These are phyloP conservation scores for Dioctria rufipes DNA, from an alignment of 2,888 invertebrate species.

Conservation along the genomic window DNA sequence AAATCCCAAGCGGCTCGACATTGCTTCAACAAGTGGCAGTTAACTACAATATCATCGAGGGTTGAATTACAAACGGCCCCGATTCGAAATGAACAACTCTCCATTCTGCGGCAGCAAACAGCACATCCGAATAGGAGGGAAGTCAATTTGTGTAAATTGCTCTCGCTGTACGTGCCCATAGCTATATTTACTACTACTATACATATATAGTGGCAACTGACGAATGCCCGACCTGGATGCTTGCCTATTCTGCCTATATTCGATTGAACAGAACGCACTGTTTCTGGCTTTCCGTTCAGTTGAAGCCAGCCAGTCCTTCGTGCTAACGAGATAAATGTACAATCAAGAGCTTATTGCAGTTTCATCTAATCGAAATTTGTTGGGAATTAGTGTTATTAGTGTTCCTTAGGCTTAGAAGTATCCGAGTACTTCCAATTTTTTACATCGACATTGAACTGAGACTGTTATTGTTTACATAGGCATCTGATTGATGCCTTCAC, in stretches of 20 bases:
- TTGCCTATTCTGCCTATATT: conserved; percentile 24
- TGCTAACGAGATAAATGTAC: conserved; percentile 54
- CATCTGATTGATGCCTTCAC: too few relatives aligned
- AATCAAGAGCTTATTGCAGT: conserved; percentile 54
- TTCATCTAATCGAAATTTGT: conserved; percentile 34
- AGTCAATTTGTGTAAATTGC: conserved; percentile 58
- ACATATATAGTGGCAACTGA: not conserved
- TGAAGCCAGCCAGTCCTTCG: conserved; percentile 52
- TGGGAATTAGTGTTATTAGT: conserved; percentile 41
- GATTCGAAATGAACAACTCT: conserved; percentile 57
- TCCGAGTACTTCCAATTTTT: too few relatives aligned
- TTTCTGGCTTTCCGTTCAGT: conserved; percentile 3
- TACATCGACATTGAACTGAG: not conserved
- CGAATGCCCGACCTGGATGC: conserved; percentile 4
- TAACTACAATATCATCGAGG: conserved; percentile 55
- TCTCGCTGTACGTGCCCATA: conserved; percentile 39
- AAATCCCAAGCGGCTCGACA: conserved; percentile 53
- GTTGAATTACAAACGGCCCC: conserved; percentile 58
- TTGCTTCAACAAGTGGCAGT: conserved; percentile 57
- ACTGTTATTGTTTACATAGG: not conserved
- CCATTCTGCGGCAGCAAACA: conserved; percentile 16
- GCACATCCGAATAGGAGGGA: conserved; percentile 44
- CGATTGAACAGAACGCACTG: too few relatives aligned
- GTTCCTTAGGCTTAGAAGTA: not conserved
- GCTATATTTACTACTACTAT: not conserved